Conservation (phyloP, 2,797 vertebrate species). For the Poeciliopsis infans region DNA sequence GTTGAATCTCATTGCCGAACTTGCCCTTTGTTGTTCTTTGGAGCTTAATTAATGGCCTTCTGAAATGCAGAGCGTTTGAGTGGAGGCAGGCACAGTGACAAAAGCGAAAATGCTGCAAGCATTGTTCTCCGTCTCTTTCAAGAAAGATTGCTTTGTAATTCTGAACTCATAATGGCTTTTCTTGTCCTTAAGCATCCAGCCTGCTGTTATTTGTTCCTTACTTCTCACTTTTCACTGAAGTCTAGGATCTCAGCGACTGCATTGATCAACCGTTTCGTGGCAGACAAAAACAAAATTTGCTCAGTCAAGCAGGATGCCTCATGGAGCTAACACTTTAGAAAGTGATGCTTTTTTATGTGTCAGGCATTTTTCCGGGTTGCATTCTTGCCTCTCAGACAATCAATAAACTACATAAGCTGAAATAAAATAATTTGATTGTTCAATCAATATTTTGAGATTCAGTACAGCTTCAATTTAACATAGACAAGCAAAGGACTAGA, state of each 20-base stretch:
- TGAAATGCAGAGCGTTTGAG: conserved; percentile 41
- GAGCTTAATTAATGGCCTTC: conserved; percentile 50
- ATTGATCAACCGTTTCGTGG: conserved; percentile 42
- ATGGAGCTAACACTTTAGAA: conserved; percentile 16
- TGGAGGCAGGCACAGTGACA: conserved; percentile 32
- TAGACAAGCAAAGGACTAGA: background rate
- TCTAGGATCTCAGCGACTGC: conserved; percentile 47
- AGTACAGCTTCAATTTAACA: conserved; percentile 1
- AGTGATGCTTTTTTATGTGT: conserved; percentile 7
- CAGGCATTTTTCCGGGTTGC: conserved; percentile 12
- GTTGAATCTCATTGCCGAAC: background rate
- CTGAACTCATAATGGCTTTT: conserved; percentile 55
- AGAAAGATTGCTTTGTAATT: conserved; percentile 52
- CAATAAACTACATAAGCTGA: background rate
- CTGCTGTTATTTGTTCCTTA: conserved; percentile 35
- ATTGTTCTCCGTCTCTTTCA: conserved; percentile 56
- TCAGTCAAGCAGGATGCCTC: conserved; percentile 40
- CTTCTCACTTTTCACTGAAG: conserved; percentile 58
- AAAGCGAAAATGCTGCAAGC: conserved; percentile 48
- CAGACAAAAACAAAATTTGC: conserved; percentile 42
- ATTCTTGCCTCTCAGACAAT: conserved; percentile 8
- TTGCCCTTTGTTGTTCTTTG: conserved; percentile 41
- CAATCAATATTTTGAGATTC: conserved; percentile 5
- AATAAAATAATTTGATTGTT: conserved; percentile 10
- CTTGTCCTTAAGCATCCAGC: conserved; percentile 58